phyloP scores from a whole-genome alignment of 2,113 vertebrate species.

The Ptyas mucosa region DNA sequence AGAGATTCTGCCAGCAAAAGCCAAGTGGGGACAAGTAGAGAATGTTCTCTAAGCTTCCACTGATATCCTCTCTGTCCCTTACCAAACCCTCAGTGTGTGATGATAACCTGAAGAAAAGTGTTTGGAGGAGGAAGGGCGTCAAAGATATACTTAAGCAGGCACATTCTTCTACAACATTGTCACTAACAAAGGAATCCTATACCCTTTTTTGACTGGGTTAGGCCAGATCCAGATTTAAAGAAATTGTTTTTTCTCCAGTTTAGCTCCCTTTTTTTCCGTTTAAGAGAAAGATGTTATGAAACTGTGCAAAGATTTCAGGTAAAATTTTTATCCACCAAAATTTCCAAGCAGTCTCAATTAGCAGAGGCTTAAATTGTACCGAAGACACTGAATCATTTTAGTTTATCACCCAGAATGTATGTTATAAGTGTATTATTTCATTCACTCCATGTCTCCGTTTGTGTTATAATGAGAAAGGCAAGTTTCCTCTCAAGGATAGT shows the following conservation, averaged over 20 bases:
- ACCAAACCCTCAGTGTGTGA: not conserved
- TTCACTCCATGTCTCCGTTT: constrained; percentile 48
- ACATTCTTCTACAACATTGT: not conserved
- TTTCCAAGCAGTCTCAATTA: constrained; percentile 65
- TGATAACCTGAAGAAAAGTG: not conserved
- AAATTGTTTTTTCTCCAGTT: not conserved
- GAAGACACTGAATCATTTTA: constrained; percentile 61
- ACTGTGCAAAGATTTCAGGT: constrained; percentile 57
- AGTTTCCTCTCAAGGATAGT: constrained; percentile 58
- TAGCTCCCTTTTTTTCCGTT: constrained; percentile 41
- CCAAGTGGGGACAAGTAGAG: not conserved
- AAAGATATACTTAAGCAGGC: not conserved
- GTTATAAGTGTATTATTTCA: constrained; percentile 38
- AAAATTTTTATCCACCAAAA: constrained; percentile 38
- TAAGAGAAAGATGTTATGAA: constrained; percentile 58
- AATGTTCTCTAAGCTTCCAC: not conserved
- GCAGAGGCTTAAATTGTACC: constrained; percentile 56
- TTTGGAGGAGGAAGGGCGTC: not conserved
- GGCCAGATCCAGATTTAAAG: not conserved
- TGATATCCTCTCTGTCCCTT: not conserved
- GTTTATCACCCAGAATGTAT: constrained; percentile 38
- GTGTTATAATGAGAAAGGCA: constrained; percentile 46
- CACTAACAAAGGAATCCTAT: constrained; percentile 17
- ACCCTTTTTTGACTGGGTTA: not conserved
- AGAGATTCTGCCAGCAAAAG: not conserved